Evolutionary conservation across 2,888 invertebrate species (phyloP), one percentile per base, ranked within the genome.

Genomic region (Patella pellucida): DNA sequence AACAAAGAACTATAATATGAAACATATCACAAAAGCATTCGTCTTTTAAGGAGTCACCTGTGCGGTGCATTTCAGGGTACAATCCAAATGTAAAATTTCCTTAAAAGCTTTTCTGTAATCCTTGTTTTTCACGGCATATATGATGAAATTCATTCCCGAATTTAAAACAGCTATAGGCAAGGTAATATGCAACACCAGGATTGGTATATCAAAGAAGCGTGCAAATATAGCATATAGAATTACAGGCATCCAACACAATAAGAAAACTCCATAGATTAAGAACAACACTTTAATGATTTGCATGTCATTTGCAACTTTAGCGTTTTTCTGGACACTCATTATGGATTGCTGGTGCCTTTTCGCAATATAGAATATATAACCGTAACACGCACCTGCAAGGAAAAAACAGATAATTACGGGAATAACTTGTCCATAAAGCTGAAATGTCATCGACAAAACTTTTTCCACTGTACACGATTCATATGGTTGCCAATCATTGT

Each of bases 221-320:
- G n/a, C 19, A 23, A 62, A 12, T 23, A 23, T 62, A 62, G 23
- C 14, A 23, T 23, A 62, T 11, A 62, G 19, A 62, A 62, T 23
- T 23, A 62, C 62, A 12, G 62, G 62, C 23, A 62, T 11, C 62
- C 62, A 62, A 23, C 62, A 62, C 62, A 62, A 12, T 62, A 62
- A 23, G 23, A 62, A 62, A 23, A 62, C 16, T 23, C 62, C 62
- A 62, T 62, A 62, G 23, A 62, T 23, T 62, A 62, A 62, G 23
- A 62, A 62, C 15, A 62, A 62, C 19, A 62, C 62, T 62, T 62
- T 62, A 19, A 62, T 62, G 14, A 62, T 62, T 23, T 62, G 19
- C 62, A 62, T 23, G 23, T 62, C 62, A 62, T 62, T 19, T 7
- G 41, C 41, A 9, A 62, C 19, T 62, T 12, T 62, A 23, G 62